Conservation (phyloP, 2,888 invertebrate species). For the Limnephilus auricula region DNA sequence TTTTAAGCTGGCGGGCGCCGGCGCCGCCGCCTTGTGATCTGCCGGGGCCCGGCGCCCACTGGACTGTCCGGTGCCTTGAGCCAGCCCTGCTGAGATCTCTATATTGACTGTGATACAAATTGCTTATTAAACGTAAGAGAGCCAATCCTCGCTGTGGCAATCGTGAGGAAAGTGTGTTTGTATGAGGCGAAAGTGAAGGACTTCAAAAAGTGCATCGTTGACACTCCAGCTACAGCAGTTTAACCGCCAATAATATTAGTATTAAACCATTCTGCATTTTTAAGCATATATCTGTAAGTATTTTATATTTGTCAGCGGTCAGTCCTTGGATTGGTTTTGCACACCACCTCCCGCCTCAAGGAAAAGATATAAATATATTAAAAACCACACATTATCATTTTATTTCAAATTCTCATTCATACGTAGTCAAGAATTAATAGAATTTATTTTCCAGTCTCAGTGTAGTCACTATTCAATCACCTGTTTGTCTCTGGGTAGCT, state of each 20-base stretch:
- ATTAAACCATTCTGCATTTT: neutral
- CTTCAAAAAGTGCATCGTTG: neutral
- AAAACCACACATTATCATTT: neutral
- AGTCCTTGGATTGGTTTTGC: neutral
- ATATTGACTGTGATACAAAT: constrained; percentile 63
- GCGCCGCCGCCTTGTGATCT: neutral
- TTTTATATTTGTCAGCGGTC: neutral
- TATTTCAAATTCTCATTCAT: neutral
- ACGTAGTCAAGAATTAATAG: neutral
- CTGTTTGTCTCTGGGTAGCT: neutral
- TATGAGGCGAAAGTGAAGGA: neutral
- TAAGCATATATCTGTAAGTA: neutral
- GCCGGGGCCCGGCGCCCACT: neutral
- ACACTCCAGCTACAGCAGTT: neutral
- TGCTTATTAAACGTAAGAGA: constrained; percentile 43
- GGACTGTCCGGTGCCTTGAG: neutral
- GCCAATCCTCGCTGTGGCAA: neutral
- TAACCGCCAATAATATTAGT: neutral
- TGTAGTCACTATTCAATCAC: neutral
- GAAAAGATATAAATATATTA: neutral
- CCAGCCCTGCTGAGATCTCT: constrained; percentile 59
- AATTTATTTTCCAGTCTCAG: neutral
- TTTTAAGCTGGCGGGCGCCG: neutral
- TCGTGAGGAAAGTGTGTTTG: constrained; percentile 13
- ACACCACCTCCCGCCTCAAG: neutral